These are phyloP conservation scores for Spea bombifrons DNA, from an alignment of 2,113 vertebrate species.

Conservation along the genomic window DNA sequence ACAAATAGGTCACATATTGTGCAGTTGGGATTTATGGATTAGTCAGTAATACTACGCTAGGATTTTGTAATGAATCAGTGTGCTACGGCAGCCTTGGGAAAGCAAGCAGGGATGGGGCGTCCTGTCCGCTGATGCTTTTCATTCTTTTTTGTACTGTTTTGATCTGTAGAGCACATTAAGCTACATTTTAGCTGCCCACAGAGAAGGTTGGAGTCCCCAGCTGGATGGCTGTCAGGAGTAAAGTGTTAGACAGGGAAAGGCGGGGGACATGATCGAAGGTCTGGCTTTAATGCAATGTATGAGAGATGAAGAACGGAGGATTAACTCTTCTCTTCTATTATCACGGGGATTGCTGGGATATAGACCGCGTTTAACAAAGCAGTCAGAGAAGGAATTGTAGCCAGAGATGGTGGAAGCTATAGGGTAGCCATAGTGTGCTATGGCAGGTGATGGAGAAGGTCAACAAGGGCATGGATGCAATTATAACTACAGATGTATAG, in stretches of 20 bases:
- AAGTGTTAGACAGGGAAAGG: constrained; percentile 64
- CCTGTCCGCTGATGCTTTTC: constrained; percentile 54
- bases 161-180: constrained; percentile 64
- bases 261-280: constrained; percentile 61
- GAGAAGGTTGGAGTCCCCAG: constrained; percentile 73
- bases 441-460: too few species aligned
- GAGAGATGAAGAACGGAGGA: constrained; percentile 62
- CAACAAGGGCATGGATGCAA: background rate
- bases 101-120: constrained; percentile 62
- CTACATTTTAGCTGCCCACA: constrained; percentile 72
- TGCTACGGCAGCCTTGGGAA: constrained; percentile 65
- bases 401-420: too few species aligned
- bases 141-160: constrained; percentile 60
- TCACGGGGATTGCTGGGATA: background rate
- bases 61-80: constrained; percentile 77
- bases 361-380: background rate
- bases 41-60: constrained; percentile 75
- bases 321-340: constrained; percentile 54
- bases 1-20: constrained; percentile 82
- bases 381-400: too few species aligned
- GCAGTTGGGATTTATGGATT: constrained; percentile 79
- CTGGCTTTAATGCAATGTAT: constrained; percentile 58
- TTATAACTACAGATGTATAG: background rate
- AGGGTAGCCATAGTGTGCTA: too few species aligned
- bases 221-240: constrained; percentile 76